Base-by-base conservation (phyloP, 2,113 vertebrate species). In the Barbus barbus region DNA sequence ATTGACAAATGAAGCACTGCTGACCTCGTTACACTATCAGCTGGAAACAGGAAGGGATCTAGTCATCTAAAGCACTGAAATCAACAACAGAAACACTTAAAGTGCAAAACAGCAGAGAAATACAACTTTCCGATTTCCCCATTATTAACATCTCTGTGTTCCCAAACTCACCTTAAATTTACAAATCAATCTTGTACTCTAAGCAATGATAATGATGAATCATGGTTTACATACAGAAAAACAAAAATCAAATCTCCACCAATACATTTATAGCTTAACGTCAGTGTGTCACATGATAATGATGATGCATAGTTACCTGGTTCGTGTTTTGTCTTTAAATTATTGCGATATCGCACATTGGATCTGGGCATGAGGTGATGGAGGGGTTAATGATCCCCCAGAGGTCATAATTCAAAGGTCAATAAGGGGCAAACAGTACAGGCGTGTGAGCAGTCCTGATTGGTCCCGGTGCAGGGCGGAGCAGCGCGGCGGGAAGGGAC, bases 301-400 rank as follows among this genome's bases (percentile, higher is more conserved):
- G 89, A 91, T 94, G 94, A 96, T 98, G 97, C 97, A 98, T 98
- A 98, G 97, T 97, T 97, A 95, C 95, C 94, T 93, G 95, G 92
- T 94, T 92, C 93, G 91, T 91, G 91, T 91, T 93, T 93, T 93
- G 96, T 94, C 65, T 73, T 88, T 77, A 28, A 83, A 95, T 98
- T 98, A 98, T 98, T 98, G 97, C 97, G 94, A 95, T 95, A 94
- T 92, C 63, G 85, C 82, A 67, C 84, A 73, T 67, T 44, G 79
- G 77, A 80, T 90, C 88, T 85, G 48, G 65, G 67, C 14, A 44
- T 44, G 71, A 65, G 61, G 78, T 36, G 26, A 67, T 51, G 83
- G 78, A 83, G 79, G 78, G 83, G 60, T 31, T 61, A 79, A 80
- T 74, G 77, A 80, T 24, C 24, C 53, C 41, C 38, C 81, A 11